Evolutionary conservation across 2,797 vertebrate species (phyloP).

Genomic region (Galaxias olidus): DNA sequence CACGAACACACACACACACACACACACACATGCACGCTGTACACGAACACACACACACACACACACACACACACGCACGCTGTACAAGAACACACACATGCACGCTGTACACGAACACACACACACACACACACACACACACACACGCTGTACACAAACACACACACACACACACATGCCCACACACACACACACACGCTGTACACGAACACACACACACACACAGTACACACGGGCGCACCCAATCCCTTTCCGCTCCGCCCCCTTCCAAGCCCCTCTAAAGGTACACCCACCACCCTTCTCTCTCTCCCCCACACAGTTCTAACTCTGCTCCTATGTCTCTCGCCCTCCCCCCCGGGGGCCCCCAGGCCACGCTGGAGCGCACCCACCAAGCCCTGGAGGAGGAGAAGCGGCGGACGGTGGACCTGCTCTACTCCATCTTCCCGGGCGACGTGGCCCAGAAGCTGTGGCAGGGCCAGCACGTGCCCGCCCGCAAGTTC

Average conservation of each 20-base stretch:
- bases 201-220: conserved; percentile 1
- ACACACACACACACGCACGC: background rate
- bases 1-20: background rate
- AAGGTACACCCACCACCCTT: too few species aligned
- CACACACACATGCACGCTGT: background rate
- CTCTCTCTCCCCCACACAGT: background rate
- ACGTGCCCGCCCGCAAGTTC: conserved; percentile 94
- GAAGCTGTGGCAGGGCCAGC: conserved; percentile 94
- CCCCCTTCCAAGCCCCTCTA: too few species aligned
- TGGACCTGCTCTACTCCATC: conserved; percentile 97
- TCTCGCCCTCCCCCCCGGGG: conserved; percentile 18
- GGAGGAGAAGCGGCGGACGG: conserved; percentile 96
- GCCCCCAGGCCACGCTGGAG: conserved; percentile 85
- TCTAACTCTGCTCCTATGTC: background rate
- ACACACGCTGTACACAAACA: background rate
- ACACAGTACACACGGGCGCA: background rate
- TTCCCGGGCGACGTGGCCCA: conserved; percentile 97
- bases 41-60: background rate
- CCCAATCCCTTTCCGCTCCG: background rate
- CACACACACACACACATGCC: too few species aligned
- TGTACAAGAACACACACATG: background rate
- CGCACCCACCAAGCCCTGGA: conserved; percentile 93
- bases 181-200: conserved; percentile 1
- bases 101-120: background rate
- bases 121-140: background rate